These are phyloP conservation scores for Tetropium fuscum DNA, from an alignment of 2,888 invertebrate species.

Conservation along the genomic window DNA sequence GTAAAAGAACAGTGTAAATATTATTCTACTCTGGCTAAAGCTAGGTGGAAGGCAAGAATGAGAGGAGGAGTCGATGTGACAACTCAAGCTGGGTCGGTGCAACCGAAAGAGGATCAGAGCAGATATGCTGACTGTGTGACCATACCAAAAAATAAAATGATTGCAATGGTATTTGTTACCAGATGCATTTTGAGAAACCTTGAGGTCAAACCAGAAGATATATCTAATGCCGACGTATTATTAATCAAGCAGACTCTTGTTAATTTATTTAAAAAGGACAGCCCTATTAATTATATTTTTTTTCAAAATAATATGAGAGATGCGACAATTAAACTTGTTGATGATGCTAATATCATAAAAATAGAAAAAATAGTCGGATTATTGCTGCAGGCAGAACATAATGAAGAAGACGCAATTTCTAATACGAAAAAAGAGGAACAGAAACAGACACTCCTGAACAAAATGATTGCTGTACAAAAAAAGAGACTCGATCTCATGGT, in stretches of 20 bases:
- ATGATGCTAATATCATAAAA: slow-evolving; percentile 30
- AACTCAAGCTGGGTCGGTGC: no score
- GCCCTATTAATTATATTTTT: slow-evolving; percentile 39
- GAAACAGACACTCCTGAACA: slow-evolving; percentile 13
- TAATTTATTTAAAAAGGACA: slow-evolving; percentile 14
- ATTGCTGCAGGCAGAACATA: slow-evolving; percentile 16
- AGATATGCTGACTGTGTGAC: slow-evolving; percentile 40
- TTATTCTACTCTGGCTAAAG: slow-evolving; percentile 32
- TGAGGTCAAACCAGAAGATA: slow-evolving; percentile 9
- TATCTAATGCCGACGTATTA: slow-evolving; percentile 37
- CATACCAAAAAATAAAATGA: slow-evolving; percentile 34
- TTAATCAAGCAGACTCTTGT: slow-evolving; percentile 40
- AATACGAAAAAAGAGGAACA: neutral
- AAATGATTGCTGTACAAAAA: no score
- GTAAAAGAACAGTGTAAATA: slow-evolving; percentile 39
- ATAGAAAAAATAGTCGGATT: slow-evolving; percentile 33
- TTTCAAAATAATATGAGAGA: slow-evolving; percentile 35
- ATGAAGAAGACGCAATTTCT: slow-evolving; percentile 8
- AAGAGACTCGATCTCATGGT: slow-evolving; percentile 27
- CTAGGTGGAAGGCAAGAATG: slow-evolving; percentile 26
- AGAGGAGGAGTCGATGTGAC: slow-evolving; percentile 30
- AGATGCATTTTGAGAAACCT: slow-evolving; percentile 41
- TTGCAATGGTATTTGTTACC: slow-evolving; percentile 42
- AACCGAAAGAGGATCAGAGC: no score
- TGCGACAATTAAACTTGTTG: slow-evolving; percentile 38